Base-by-base conservation (phyloP, 2,797 vertebrate genomes). In the Semaprochilodus insignis region DNA sequence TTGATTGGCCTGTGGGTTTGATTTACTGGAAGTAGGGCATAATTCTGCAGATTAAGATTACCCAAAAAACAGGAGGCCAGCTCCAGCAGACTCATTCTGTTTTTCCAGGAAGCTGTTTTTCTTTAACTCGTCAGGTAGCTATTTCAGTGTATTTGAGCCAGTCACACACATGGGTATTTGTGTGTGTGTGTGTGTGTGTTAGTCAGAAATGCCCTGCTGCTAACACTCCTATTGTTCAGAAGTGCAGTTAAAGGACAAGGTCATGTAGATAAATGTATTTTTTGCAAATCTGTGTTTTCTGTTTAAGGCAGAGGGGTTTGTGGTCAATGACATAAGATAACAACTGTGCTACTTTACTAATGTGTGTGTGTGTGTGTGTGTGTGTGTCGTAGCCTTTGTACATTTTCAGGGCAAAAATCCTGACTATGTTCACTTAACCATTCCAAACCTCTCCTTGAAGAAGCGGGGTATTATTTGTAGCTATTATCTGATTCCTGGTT, bases 161-260 rank as follows among this genome's bases (percentile, higher is more conserved):
- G 8, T 11, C 17, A 21, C 13, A 31, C 60, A 15, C 4, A n/a
- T 60, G n/a, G 63, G 51, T 71, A 11, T 57, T 70, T 74, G 27
- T 59, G 36, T 60, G 16, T 70, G 57, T 77, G n/a, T 66, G 71
- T 69, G 44, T 8, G 25, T 34, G 57, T 70, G 62, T 66, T 21
- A 79, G 67, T 81, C 60, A 78, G 69, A 34, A 44, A 77, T 31
- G 25, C 16, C 23, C 34, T 66, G 65, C 67, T 84, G 67, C 74
- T 85, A 74, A 74, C 69, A 74, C 80, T 70, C 54, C 27, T 10
- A 73, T 81, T 88, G 75, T 85, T 82, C 71, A 78, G 84, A 83
- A 83, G 63, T 81, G 73, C 76, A 74, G 66, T 25, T 66, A 72
- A 51, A 83, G 81, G 23, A 87, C 87, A 87, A 87, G 87, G 85